A percentile compares a stretch with the other conserved stretches of the same genome.
These are phyloP conservation scores for Laspeyria flexula DNA, from an alignment of 2,888 invertebrate species.

Conservation along the genomic window DNA sequence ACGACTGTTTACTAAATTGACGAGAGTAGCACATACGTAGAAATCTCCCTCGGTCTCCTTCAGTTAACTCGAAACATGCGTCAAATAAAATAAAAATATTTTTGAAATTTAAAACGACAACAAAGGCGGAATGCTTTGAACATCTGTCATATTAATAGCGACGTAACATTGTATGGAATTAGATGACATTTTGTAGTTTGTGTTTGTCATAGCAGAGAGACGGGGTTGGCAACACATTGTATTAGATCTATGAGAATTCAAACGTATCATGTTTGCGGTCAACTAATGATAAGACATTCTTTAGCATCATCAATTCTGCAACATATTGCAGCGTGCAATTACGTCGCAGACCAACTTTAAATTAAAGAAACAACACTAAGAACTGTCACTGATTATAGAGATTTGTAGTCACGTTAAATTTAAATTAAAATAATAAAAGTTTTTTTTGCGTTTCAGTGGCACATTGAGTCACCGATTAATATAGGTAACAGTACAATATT, in stretches of 20 bases:
- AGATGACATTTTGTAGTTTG: constrained; percentile 51
- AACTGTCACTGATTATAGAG: constrained; percentile 7
- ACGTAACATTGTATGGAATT: constrained; percentile 50
- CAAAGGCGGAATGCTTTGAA: constrained; percentile 43
- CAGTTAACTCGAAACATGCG: constrained; percentile 14
- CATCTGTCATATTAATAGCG: constrained; percentile 56
- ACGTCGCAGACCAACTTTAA: constrained; percentile 12
- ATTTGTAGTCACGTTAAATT: constrained; percentile 3
- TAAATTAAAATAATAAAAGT: constrained; percentile 1
- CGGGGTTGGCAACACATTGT: constrained; percentile 34
- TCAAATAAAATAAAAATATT: constrained; percentile 34
- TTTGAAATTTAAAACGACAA: constrained; percentile 40
- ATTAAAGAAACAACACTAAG: constrained; percentile 11
- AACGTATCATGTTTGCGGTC: constrained; percentile 17
- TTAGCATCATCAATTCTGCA: constrained; percentile 21
- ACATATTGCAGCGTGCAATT: constrained; percentile 26
- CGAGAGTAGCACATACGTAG: background rate
- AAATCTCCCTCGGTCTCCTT: constrained; percentile 13
- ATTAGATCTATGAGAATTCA: constrained; percentile 41
- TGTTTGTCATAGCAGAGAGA: constrained; percentile 25
- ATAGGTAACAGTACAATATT: background rate
- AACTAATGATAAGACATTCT: constrained; percentile 21
- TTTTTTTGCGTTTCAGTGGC: constrained; percentile 3
- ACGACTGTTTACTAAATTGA: constrained; percentile 4
- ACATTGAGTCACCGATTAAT: background rate